A percentile compares a stretch with the other conserved stretches of the same genome.
phyloP scores from a whole-genome alignment of 2,113 vertebrate species.

The Ceuthmochares aereus region DNA sequence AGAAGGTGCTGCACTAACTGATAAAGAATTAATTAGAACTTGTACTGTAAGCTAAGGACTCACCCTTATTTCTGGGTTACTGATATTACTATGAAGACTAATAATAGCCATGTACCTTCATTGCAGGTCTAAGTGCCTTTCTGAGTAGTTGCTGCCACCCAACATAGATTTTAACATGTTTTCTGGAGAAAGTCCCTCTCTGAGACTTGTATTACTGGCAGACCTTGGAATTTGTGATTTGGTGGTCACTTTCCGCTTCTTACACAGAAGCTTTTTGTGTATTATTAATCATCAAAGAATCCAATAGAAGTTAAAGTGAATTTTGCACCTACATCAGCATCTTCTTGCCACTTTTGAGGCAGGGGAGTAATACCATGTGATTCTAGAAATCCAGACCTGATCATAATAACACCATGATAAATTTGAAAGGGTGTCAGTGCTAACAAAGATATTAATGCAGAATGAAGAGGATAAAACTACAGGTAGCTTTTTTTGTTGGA shows the following conservation, averaged over 20 bases:
- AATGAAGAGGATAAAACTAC: background rate
- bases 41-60: background rate
- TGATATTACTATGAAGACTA: background rate
- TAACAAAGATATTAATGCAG: background rate
- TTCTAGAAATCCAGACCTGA: background rate
- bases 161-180: background rate
- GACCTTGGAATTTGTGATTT: background rate
- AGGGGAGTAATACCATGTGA: background rate
- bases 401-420: background rate
- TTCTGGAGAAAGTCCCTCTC: background rate
- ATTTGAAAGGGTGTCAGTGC: background rate
- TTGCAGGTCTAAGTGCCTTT: background rate
- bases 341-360: background rate
- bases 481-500: background rate
- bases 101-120: background rate
- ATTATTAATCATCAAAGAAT: background rate
- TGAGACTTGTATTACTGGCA: background rate
- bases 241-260: background rate
- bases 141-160: background rate
- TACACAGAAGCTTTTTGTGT: background rate
- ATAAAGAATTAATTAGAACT: background rate
- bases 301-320: background rate
- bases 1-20: background rate
- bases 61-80: background rate
- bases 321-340: background rate